Percentiles rank a stretch among this genome's conserved stretches.
Evolutionary conservation across 1,140 invertebrate species (phyloP).

Genomic region (Drosophila repletoides): DNA sequence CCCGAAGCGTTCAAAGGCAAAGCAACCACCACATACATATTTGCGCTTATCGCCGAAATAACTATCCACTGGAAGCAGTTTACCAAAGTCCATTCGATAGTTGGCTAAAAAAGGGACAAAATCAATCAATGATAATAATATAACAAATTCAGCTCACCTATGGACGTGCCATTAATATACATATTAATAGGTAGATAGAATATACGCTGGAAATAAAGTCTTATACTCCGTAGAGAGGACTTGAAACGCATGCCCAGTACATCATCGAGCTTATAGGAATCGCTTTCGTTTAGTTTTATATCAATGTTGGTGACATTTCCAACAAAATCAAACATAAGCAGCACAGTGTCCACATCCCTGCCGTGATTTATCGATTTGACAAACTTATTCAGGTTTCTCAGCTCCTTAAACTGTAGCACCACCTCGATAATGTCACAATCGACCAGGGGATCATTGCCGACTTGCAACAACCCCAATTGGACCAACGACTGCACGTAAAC

Average conservation of each 20-base stretch:
- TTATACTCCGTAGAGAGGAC: slow-evolving; percentile 60
- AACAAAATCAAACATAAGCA: slow-evolving; percentile 71
- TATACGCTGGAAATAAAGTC: slow-evolving; percentile 71
- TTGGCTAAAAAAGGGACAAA: slow-evolving; percentile 30
- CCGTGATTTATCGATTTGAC: slow-evolving; percentile 38
- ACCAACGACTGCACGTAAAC: slow-evolving; percentile 72
- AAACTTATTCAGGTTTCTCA: slow-evolving; percentile 55
- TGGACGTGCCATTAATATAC: slow-evolving; percentile 57
- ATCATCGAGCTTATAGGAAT: slow-evolving; percentile 61
- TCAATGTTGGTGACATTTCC: slow-evolving; percentile 66
- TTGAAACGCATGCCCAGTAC: slow-evolving; percentile 68
- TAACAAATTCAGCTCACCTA: slow-evolving; percentile 34
- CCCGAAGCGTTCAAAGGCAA: slow-evolving; percentile 61
- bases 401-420: slow-evolving; percentile 60
- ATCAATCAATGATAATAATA: not conserved
- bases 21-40: slow-evolving; percentile 35
- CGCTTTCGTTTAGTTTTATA: slow-evolving; percentile 50
- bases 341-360: slow-evolving; percentile 24
- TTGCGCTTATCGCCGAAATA: slow-evolving; percentile 36
- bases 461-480: slow-evolving; percentile 69
- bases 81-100: slow-evolving; percentile 66
- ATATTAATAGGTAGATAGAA: slow-evolving; percentile 75
- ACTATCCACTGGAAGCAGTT: slow-evolving; percentile 52
- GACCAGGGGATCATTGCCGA: slow-evolving; percentile 70
- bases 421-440: slow-evolving; percentile 75